phyloP scores from a whole-genome alignment of 2,888 invertebrate species.

The Trichacis sp. region DNA sequence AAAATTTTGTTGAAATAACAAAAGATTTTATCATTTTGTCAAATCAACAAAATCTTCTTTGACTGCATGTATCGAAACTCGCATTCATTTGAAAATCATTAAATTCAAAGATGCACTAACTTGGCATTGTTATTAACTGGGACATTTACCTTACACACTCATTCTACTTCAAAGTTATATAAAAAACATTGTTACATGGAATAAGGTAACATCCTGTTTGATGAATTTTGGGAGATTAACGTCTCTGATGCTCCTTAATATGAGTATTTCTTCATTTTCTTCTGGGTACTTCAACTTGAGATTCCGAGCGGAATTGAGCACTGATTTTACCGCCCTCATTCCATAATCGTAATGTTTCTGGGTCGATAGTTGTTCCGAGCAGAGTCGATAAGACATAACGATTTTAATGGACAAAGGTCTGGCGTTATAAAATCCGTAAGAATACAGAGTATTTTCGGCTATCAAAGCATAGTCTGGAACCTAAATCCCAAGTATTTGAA shows the following conservation, averaged over 20 bases:
- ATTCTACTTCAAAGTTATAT: no score
- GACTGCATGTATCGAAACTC: no score
- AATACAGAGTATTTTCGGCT: constrained; percentile 93
- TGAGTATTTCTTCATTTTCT: constrained; percentile 87
- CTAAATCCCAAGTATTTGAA: no score
- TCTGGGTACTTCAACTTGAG: constrained; percentile 89
- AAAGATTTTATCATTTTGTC: no score
- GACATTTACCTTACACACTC: no score
- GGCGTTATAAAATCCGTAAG: constrained; percentile 91
- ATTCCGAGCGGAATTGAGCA: constrained; percentile 78
- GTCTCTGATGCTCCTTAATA: constrained; percentile 92
- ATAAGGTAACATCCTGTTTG: constrained; percentile 88
- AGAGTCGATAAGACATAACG: constrained; percentile 91
- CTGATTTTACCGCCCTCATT: constrained; percentile 96
- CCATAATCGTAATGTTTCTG: constrained; percentile 97
- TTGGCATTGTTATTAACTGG: no score
- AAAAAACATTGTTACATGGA: no score
- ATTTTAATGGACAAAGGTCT: constrained; percentile 92
- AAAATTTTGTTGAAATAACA: no score
- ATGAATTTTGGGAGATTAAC: constrained; percentile 95
- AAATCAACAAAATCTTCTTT: no score
- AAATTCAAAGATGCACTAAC: no score
- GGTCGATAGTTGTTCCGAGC: constrained; percentile 93
- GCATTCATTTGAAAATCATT: no score
- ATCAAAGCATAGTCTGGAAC: constrained; percentile 96